A percentile compares a stretch with the other conserved stretches of the same genome.
phyloP scores from a whole-genome alignment of 2,113 vertebrate species.

The Hippolais icterina region DNA sequence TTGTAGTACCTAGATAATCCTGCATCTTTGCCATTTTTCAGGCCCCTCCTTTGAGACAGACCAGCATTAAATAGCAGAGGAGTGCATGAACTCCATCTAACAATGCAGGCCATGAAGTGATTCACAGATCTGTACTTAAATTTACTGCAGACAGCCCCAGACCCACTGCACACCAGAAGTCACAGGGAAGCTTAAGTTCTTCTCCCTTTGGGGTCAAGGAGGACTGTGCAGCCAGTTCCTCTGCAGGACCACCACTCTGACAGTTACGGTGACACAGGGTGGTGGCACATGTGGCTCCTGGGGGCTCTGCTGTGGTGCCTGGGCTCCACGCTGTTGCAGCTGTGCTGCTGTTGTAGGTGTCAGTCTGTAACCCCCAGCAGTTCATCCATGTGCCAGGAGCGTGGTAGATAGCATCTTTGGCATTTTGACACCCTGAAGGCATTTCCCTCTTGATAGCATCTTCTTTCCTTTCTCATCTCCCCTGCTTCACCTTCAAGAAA shows the following conservation, averaged over 20 bases:
- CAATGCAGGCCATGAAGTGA: background rate
- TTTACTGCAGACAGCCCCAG: background rate
- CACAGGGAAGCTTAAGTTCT: background rate
- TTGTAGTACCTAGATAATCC: background rate
- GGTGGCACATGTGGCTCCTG: background rate
- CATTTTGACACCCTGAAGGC: background rate
- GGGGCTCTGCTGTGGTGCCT: background rate
- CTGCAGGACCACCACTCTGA: background rate
- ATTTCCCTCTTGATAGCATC: background rate
- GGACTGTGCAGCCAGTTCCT: background rate
- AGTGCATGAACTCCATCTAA: background rate
- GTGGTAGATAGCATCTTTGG: background rate
- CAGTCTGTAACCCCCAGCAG: background rate
- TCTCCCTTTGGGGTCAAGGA: background rate
- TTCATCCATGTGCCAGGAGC: background rate
- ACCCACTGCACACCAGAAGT: background rate
- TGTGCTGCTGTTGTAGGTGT: background rate
- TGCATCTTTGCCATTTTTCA: background rate
- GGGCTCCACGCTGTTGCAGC: background rate
- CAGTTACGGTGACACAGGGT: fast-evolving
- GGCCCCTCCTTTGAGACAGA: background rate
- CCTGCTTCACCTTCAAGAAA: background rate
- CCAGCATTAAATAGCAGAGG: background rate
- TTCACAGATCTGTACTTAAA: background rate
- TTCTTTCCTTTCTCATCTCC: background rate